Conservation (phyloP, 1,140 invertebrate species). For the Leguminivora glycinivorella region DNA sequence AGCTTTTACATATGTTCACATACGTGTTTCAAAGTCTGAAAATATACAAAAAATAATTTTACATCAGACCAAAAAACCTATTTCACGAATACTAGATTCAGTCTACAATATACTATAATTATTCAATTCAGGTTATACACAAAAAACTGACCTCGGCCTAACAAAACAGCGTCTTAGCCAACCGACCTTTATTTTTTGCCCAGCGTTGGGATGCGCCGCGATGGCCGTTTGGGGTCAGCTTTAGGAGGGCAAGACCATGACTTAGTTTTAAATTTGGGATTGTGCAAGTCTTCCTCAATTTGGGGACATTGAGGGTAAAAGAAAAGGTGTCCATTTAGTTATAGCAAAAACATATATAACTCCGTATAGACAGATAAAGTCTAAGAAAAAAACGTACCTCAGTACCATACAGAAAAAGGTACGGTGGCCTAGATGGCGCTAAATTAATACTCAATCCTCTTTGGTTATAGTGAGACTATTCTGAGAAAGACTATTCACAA, state of each 20-base stretch:
- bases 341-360: too few species aligned
- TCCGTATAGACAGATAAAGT: too few species aligned
- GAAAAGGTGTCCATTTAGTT: too few species aligned
- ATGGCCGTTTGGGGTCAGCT: slow-evolving; percentile 32
- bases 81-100: neutral
- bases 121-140: neutral
- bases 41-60: too few species aligned
- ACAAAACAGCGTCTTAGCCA: slow-evolving; percentile 33
- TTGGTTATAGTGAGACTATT: too few species aligned
- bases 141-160: slow-evolving; percentile 23
- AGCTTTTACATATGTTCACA: too few species aligned
- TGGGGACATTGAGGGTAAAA: neutral
- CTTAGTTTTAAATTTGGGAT: slow-evolving; percentile 18
- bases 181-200: slow-evolving; percentile 35
- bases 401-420: too few species aligned
- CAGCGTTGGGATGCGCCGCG: slow-evolving; percentile 22
- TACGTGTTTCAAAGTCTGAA: too few species aligned
- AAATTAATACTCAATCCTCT: too few species aligned
- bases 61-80: neutral
- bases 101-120: neutral
- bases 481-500: too few species aligned
- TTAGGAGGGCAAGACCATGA: slow-evolving; percentile 21
- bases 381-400: too few species aligned
- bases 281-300: neutral
- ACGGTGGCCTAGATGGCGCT: too few species aligned